A percentile compares a stretch with the other conserved stretches of the same genome.
These are phyloP conservation scores for Bos javanicus DNA, from an alignment of 2,113 vertebrate genomes.

Conservation along the genomic window DNA sequence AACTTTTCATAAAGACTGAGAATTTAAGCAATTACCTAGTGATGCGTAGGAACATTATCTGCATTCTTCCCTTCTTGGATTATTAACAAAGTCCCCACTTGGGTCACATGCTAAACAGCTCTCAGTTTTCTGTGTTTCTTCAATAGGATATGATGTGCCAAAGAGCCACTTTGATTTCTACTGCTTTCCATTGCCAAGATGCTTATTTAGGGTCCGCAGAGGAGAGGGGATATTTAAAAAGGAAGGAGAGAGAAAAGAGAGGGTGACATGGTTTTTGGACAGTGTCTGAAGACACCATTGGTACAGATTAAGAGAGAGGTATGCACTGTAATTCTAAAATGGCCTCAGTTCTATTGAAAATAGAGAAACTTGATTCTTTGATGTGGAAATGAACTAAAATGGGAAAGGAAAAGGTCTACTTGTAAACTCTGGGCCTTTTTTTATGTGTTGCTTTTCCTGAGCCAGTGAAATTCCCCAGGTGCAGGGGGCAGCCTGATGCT, in stretches of 20 bases:
- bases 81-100: background rate
- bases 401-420: background rate
- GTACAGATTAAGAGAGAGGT: background rate
- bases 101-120: background rate
- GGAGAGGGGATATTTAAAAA: background rate
- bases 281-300: background rate
- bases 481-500: fast-evolving
- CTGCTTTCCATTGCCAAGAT: background rate
- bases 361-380: background rate
- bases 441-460: background rate
- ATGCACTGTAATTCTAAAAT: background rate
- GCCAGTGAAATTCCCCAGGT: background rate
- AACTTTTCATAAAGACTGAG: background rate
- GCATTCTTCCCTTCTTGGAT: background rate
- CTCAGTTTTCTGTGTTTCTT: background rate
- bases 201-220: background rate
- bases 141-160: background rate
- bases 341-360: background rate
- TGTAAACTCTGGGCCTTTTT: background rate
- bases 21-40: background rate
- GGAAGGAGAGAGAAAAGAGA: background rate
- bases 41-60: background rate
- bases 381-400: slow-evolving; percentile 9
- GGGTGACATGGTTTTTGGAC: background rate
- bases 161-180: background rate